A percentile compares a stretch with the other conserved stretches of the same genome.
Conservation (phyloP, 1,140 invertebrate genomes). For the Leptopilina clavipes region DNA sequence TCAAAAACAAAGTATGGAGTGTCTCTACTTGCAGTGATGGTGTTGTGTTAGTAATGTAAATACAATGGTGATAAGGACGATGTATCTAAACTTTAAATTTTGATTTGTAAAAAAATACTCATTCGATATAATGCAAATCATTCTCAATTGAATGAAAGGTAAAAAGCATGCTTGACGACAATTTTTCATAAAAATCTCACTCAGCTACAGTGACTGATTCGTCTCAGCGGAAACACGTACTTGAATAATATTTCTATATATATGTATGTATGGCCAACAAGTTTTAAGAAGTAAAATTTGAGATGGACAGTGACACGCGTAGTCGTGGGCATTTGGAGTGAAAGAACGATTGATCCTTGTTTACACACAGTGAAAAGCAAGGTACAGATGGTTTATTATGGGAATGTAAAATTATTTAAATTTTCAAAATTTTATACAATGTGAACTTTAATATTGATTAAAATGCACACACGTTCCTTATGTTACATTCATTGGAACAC, state of each 20-base stretch:
- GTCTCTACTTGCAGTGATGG: neutral
- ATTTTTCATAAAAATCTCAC: neutral
- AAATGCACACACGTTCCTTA: neutral
- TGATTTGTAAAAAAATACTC: neutral
- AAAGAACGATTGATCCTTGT: constrained; percentile 6
- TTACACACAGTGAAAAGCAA: neutral
- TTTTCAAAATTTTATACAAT: neutral
- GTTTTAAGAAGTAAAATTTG: neutral
- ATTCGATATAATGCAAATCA: neutral
- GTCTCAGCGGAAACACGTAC: neutral
- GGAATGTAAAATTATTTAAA: neutral
- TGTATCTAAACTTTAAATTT: neutral
- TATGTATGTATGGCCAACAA: neutral
- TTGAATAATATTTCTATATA: neutral
- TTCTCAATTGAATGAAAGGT: neutral
- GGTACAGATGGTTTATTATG: neutral
- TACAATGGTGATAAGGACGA: neutral
- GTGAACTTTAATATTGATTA: neutral
- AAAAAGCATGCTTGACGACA: neutral
- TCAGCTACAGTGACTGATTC: neutral
- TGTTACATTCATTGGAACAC: no score
- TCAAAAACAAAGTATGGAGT: neutral
- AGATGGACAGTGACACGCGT: neutral
- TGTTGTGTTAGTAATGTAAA: neutral
- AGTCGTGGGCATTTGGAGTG: neutral